These are phyloP conservation scores for Hylaeus anthracinus DNA, from an alignment of 1,140 invertebrate genomes.

Conservation along the genomic window DNA sequence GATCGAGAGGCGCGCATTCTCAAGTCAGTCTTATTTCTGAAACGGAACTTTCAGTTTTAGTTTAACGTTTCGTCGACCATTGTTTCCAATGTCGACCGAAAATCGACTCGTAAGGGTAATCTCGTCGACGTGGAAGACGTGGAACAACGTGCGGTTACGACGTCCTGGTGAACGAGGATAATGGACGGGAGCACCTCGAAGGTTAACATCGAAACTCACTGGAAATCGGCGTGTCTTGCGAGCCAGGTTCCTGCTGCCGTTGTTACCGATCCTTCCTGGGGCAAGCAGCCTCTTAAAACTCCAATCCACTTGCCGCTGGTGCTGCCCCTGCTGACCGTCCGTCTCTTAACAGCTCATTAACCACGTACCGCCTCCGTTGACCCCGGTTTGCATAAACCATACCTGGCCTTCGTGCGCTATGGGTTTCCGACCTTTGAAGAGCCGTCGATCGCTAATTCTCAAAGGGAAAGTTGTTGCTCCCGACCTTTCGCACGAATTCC, in stretches of 20 bases:
- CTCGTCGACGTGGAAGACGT: neutral
- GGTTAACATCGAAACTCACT: slow-evolving; percentile 29
- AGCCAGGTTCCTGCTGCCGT: slow-evolving; percentile 20
- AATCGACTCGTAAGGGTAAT: no score
- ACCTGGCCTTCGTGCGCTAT: slow-evolving; percentile 15
- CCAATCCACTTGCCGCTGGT: slow-evolving; percentile 48
- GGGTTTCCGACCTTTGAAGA: slow-evolving; percentile 32
- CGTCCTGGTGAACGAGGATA: slow-evolving; percentile 39
- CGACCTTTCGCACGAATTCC: neutral
- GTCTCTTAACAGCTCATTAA: slow-evolving; percentile 74
- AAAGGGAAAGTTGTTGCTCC: neutral
- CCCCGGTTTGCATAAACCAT: slow-evolving; percentile 55
- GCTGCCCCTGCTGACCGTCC: slow-evolving; percentile 48
- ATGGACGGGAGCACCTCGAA: slow-evolving; percentile 42
- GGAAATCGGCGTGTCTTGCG: slow-evolving; percentile 21
- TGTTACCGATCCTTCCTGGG: slow-evolving; percentile 16
- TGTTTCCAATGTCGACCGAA: no score
- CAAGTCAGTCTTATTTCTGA: no score
- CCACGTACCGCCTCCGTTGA: slow-evolving; percentile 65
- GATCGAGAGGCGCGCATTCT: no score
- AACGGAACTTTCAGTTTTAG: no score
- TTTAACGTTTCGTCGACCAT: no score
- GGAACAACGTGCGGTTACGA: slow-evolving; percentile 41
- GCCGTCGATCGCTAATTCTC: neutral
- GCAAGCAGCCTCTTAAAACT: slow-evolving; percentile 32